These are phyloP conservation scores for Mamestra configurata DNA, from an alignment of 1,140 invertebrate species.

Conservation along the genomic window DNA sequence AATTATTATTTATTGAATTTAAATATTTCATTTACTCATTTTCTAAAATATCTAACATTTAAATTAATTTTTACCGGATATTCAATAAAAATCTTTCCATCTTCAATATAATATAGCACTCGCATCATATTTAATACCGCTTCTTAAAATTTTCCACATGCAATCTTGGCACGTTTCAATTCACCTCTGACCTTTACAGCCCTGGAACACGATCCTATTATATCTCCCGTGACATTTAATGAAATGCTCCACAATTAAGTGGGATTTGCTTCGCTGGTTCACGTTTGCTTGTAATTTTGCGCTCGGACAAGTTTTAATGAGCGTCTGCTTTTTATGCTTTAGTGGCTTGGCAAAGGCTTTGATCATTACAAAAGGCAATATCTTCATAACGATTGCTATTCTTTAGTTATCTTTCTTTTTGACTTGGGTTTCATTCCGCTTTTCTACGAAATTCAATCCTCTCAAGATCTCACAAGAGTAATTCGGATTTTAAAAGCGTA, in stretches of 20 bases:
- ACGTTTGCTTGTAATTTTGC: constrained; percentile 32
- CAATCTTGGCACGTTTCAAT: constrained; percentile 36
- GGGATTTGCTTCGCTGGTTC: constrained; percentile 11
- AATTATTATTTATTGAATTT: background rate
- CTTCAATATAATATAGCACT: background rate
- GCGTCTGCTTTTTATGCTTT: background rate
- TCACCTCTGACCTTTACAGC: constrained; percentile 39
- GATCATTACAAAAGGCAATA: background rate
- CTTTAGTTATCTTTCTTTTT: background rate
- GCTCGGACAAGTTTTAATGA: constrained; percentile 21
- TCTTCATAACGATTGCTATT: background rate
- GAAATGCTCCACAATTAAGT: constrained; percentile 27
- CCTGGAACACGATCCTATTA: constrained; percentile 18
- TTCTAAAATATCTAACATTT: too few relatives aligned
- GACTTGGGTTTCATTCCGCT: background rate
- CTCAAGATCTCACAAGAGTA: too few relatives aligned
- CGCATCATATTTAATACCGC: constrained; percentile 22
- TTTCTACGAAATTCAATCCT: too few relatives aligned
- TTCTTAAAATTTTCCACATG: constrained; percentile 8
- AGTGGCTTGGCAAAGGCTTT: background rate
- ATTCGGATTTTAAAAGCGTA: too few relatives aligned
- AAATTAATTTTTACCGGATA: background rate
- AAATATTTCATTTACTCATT: too few relatives aligned
- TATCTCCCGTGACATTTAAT: constrained; percentile 42
- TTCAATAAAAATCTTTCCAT: background rate